Conservation (phyloP, 2,113 vertebrate genomes). For the Vulpes ferrilata region DNA sequence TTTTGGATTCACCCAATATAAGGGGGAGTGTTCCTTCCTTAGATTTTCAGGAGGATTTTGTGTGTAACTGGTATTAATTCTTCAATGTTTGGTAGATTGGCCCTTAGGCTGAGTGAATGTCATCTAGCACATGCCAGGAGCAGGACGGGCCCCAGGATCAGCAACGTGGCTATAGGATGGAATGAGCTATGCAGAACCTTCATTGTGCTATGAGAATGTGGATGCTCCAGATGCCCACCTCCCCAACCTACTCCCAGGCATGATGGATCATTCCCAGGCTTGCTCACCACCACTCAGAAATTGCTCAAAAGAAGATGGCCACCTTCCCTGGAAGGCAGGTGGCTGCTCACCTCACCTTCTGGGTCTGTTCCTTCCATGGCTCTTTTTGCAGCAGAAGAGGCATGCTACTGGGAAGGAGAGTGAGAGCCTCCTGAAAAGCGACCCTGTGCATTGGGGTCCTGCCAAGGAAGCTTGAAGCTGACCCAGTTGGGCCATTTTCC, state of each 20-base stretch:
- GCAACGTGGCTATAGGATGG: not conserved
- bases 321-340: not conserved
- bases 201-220: not conserved
- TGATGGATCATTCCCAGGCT: fast-evolving
- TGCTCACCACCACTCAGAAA: not conserved
- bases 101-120: too few species aligned
- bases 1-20: not conserved
- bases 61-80: not conserved
- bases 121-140: too few species aligned
- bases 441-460: slow-evolving; percentile 80
- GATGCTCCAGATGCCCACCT: not conserved
- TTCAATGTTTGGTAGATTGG: not conserved
- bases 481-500: slow-evolving; percentile 6
- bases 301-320: not conserved
- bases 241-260: too few species aligned
- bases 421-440: slow-evolving; percentile 87
- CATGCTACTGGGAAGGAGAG: slow-evolving; percentile 91
- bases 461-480: slow-evolving; percentile 83
- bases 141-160: too few species aligned
- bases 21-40: not conserved
- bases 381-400: slow-evolving; percentile 92
- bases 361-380: slow-evolving; percentile 93
- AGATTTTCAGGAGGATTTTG: not conserved
- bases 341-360: slow-evolving; percentile 89
- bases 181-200: not conserved